These are phyloP conservation scores for Apolygus lucorum DNA, from an alignment of 1,140 invertebrate genomes.

Conservation along the genomic window DNA sequence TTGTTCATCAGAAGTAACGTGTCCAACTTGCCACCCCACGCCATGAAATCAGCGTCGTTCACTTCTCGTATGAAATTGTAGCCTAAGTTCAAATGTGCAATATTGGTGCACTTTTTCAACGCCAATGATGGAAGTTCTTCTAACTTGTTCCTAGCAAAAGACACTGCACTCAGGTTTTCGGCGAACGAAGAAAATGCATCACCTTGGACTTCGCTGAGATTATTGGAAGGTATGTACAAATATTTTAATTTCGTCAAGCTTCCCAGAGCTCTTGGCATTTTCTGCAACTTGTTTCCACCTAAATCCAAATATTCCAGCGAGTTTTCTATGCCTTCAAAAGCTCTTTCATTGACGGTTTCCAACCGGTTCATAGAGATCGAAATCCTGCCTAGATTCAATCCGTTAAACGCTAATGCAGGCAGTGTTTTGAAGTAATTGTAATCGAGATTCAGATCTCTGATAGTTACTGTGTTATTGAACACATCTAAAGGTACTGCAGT, in stretches of 20 bases:
- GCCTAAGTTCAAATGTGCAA: constrained; percentile 74
- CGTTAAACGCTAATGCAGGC: constrained; percentile 53
- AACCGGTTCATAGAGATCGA: constrained; percentile 71
- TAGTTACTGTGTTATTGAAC: constrained; percentile 59
- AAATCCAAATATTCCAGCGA: constrained; percentile 72
- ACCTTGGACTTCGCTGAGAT: constrained; percentile 46
- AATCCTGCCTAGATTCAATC: constrained; percentile 59
- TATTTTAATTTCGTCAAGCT: constrained; percentile 57
- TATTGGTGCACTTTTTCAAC: constrained; percentile 54
- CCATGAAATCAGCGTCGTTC: constrained; percentile 57
- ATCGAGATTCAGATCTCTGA: constrained; percentile 70
- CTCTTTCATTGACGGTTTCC: constrained; percentile 52
- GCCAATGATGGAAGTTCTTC: constrained; percentile 57
- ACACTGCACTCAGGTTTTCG: constrained; percentile 60
- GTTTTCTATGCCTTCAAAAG: constrained; percentile 60
- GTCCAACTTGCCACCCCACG: constrained; percentile 66
- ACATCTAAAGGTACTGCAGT: constrained; percentile 48
- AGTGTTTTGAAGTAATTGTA: constrained; percentile 61
- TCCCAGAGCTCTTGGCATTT: constrained; percentile 57
- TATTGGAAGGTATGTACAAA: constrained; percentile 73
- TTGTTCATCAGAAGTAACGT: constrained; percentile 79
- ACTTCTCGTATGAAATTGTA: constrained; percentile 74
- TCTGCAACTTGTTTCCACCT: constrained; percentile 64
- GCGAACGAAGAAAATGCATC: constrained; percentile 48
- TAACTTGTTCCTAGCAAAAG: constrained; percentile 70